Evolutionary conservation across 2,797 vertebrate species (phyloP).

Genomic region (Vipera ursinii): DNA sequence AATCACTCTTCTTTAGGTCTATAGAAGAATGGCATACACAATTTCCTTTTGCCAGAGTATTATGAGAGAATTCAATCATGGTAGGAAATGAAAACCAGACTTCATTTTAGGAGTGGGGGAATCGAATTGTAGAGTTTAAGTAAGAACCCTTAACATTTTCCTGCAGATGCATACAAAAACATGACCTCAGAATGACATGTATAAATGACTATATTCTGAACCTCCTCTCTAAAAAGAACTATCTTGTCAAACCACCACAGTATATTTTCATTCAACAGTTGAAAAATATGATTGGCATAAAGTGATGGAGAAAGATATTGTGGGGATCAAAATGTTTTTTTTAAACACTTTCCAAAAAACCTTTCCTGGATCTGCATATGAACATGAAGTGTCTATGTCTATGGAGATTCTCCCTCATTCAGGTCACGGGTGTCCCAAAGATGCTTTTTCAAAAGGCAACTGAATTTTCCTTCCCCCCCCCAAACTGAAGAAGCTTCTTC

Average conservation of each 20-base stretch:
- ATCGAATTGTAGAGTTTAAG: conserved; percentile 20
- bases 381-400: neutral
- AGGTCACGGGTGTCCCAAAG: neutral
- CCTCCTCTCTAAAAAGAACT: neutral
- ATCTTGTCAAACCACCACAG: neutral
- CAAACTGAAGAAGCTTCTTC: neutral
- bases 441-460: neutral
- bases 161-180: conserved; percentile 2
- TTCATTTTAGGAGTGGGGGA: conserved; percentile 5
- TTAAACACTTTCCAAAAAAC: neutral
- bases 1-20: conserved; percentile 1
- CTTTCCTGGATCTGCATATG: conserved; percentile 1
- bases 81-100: conserved; percentile 15
- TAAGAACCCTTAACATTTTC: conserved; percentile 4
- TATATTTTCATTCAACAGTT: neutral
- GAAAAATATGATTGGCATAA: neutral
- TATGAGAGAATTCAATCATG: conserved; percentile 32
- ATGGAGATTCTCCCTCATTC: neutral
- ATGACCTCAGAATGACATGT: conserved; percentile 19
- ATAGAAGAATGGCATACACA: conserved; percentile 26
- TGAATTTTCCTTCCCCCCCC: neutral
- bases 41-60: conserved; percentile 28
- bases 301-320: neutral
- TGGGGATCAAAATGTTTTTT: neutral
- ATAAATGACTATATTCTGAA: conserved; percentile 26